phyloP scores from a whole-genome alignment of 2,797 vertebrate species.

The Numenius phaeopus region DNA sequence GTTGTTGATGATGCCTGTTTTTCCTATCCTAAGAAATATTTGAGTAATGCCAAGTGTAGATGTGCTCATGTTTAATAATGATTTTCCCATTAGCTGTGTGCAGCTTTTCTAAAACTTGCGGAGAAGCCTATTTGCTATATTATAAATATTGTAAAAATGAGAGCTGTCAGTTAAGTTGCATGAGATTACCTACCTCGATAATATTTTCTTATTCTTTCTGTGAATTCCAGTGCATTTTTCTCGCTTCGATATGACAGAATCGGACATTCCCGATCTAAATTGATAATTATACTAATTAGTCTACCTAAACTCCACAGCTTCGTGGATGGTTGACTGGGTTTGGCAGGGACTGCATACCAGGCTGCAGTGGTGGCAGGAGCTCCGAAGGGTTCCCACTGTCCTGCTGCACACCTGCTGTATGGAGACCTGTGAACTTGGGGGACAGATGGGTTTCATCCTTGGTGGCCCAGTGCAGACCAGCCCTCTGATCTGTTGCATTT shows the following conservation, averaged over 20 bases:
- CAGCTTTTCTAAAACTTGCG: neutral
- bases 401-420: fast-evolving
- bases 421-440: neutral
- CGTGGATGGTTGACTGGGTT: neutral
- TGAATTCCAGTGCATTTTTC: constrained; percentile 2
- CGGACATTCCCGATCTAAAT: neutral
- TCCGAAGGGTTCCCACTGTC: neutral
- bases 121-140: neutral
- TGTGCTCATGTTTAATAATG: neutral
- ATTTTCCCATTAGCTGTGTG: neutral
- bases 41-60: neutral
- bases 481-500: neutral
- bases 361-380: neutral
- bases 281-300: neutral
- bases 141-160: neutral
- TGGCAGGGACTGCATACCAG: neutral
- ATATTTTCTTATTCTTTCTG: neutral
- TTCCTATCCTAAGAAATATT: neutral
- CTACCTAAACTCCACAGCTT: neutral
- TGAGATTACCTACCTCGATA: neutral
- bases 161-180: neutral
- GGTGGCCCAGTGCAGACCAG: neutral
- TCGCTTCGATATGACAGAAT: neutral
- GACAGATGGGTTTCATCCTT: neutral
- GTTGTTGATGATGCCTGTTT: neutral